Evolutionary conservation across 2,888 invertebrate species (phyloP), one percentile per base, ranked within the genome.

Genomic region (Drosophila multiciliata): DNA sequence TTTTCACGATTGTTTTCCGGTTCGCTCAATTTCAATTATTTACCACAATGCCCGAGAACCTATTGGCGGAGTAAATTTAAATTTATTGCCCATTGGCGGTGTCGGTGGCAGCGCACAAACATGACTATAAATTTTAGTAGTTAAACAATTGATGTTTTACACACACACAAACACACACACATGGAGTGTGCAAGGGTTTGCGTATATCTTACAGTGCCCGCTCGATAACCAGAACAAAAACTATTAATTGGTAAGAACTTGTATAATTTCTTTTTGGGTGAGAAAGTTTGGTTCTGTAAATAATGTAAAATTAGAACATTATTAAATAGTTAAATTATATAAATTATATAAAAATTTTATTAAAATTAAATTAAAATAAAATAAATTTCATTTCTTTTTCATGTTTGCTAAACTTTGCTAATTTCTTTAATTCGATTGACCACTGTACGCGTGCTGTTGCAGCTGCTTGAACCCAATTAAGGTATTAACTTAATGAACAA

Each of bases 121-220:
- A 86, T 76, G 74, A 68, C 82, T 48, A 86, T 86, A 89, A 87
- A 86, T 85, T 78, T 58, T n/a, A 50, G 58, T 73, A 71, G 65
- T 75, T 75, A 73, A 89, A 80, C 89, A 85, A 89, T 89, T 82
- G 84, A 78, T 73, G 67, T 67, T 67, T 40, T 29, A 38, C 55
- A 26, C 36, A 32, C 61, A 54, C 26, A 29, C 29, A 29, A 5
- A 26, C 26, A 26, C 26, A 26, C 26, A 26, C 26, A 26, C 26
- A 20, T 23, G 26, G 1, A 5, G 35, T 20, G 35, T 17, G 23
- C 9, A 49, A 17, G 7, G 23, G 35, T 5, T 35, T 33, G 35
- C 0, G 23, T 20, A 15, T 33, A 5, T 20, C 2, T 53, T 15
- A 36, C 26, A 38, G 53, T 61, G 20, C 8, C 0, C 17, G 8